Percentiles rank a stretch among this genome's conserved stretches.
These are phyloP conservation scores for Eristalis tenax DNA, from an alignment of 2,888 invertebrate species.

Conservation along the genomic window DNA sequence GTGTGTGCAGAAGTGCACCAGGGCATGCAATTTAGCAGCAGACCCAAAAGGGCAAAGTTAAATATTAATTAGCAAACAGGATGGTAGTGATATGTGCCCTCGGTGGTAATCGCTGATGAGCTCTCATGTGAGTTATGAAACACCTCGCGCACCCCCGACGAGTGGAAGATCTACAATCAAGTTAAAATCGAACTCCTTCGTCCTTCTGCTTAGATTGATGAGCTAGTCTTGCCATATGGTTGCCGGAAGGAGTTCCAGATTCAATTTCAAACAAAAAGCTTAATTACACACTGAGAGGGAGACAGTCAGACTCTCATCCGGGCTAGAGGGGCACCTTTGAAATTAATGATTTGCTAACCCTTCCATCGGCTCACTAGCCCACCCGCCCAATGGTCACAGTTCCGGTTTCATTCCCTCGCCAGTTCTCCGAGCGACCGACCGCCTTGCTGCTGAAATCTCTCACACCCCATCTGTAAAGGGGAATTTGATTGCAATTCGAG, in stretches of 20 bases:
- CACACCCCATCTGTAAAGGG: neutral
- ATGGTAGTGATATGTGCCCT: neutral
- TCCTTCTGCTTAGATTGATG: neutral
- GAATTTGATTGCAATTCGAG: conserved; percentile 39
- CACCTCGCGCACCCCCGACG: no score
- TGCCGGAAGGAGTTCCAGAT: conserved; percentile 13
- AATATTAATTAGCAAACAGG: conserved; percentile 27
- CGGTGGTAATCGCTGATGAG: neutral
- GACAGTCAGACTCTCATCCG: neutral
- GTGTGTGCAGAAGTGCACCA: conserved; percentile 1
- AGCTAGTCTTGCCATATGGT: conserved; percentile 19
- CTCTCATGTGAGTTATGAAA: neutral
- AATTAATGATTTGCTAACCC: conserved; percentile 41
- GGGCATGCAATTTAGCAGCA: conserved; percentile 13
- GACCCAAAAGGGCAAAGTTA: conserved; percentile 1
- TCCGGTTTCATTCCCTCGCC: conserved; percentile 35
- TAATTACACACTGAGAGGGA: conserved; percentile 27
- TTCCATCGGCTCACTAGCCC: neutral
- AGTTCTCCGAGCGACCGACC: conserved; percentile 13
- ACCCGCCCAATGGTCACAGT: conserved; percentile 1
- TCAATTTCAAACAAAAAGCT: conserved; percentile 30
- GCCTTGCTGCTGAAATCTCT: neutral
- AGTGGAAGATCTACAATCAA: neutral
- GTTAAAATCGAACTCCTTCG: conserved; percentile 13
- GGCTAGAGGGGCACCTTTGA: conserved; percentile 9